phyloP scores from a whole-genome alignment of 1,140 invertebrate species.

The Oedothorax gibbosus region DNA sequence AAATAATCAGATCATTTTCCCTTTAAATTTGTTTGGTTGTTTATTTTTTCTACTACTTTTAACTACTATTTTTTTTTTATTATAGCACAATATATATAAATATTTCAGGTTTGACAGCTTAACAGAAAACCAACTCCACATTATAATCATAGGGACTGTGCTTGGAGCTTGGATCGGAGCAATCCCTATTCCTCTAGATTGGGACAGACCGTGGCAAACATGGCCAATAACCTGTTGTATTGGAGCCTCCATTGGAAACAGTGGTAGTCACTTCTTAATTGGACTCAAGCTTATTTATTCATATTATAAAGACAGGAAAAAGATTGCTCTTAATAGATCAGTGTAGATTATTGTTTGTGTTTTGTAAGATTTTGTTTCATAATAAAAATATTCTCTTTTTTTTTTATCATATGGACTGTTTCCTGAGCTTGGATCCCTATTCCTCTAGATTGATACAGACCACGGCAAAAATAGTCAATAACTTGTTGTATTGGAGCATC shows the following conservation, averaged over 20 bases:
- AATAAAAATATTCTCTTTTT: neutral
- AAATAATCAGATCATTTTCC: neutral
- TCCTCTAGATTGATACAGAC: constrained; percentile 91
- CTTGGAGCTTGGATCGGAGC: constrained; percentile 90
- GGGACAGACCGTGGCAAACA: constrained; percentile 88
- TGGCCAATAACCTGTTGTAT: constrained; percentile 84
- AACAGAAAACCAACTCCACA: constrained; percentile 65
- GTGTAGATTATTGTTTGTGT: constrained; percentile 10
- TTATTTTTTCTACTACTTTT: neutral
- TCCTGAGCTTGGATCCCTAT: constrained; percentile 90
- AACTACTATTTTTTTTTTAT: neutral
- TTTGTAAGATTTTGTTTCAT: neutral
- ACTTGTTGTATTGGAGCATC: constrained; percentile 79
- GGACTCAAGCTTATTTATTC: constrained; percentile 9
- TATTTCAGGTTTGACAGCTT: constrained; percentile 64
- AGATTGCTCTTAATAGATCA: neutral
- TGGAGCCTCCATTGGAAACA: constrained; percentile 75
- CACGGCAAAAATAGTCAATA: constrained; percentile 87
- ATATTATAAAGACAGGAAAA: constrained; percentile 28
- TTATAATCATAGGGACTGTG: constrained; percentile 70
- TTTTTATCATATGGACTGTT: constrained; percentile 69
- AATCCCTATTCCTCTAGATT: constrained; percentile 89
- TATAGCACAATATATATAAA: neutral
- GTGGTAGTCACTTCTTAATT: constrained; percentile 31
- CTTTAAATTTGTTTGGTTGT: neutral